phyloP scores from a whole-genome alignment of 1,140 invertebrate genomes.

The Protaetia brevitarsis region DNA sequence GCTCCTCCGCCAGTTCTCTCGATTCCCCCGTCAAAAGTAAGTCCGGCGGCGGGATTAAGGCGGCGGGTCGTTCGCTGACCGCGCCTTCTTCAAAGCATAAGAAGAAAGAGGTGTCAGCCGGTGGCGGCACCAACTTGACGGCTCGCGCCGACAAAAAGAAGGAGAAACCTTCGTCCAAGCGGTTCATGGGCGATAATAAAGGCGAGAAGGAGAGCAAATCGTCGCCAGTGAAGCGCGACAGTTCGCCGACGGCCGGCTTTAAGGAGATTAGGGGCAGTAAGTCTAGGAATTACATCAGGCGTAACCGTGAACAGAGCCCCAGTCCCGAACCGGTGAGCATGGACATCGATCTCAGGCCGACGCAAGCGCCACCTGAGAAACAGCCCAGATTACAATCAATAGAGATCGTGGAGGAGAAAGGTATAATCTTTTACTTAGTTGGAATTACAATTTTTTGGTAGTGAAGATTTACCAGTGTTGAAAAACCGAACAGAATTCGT shows the following conservation, averaged over 20 bases:
- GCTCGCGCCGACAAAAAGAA: not conserved
- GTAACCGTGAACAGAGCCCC: slow-evolving; percentile 56
- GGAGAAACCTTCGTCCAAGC: not conserved
- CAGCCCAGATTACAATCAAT: slow-evolving; percentile 41
- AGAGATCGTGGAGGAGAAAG: slow-evolving; percentile 41
- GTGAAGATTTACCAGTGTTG: too few species aligned
- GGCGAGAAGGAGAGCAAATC: slow-evolving; percentile 19
- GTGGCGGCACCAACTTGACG: not conserved
- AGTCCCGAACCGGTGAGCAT: slow-evolving; percentile 55
- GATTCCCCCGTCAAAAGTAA: slow-evolving; percentile 32
- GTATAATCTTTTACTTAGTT: slow-evolving; percentile 24
- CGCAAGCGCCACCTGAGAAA: slow-evolving; percentile 37
- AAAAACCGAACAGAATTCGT: too few species aligned
- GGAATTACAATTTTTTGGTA: too few species aligned
- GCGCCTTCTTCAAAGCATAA: slow-evolving; percentile 28
- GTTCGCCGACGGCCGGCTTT: slow-evolving; percentile 26
- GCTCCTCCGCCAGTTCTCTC: slow-evolving; percentile 31
- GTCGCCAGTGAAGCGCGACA: slow-evolving; percentile 1
- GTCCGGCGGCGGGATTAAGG: not conserved
- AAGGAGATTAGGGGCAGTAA: slow-evolving; percentile 58
- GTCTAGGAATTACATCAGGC: slow-evolving; percentile 61
- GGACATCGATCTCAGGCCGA: slow-evolving; percentile 62
- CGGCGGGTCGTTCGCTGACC: slow-evolving; percentile 30
- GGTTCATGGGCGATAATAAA: not conserved
- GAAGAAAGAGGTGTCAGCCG: slow-evolving; percentile 27